These are phyloP conservation scores for Isurus oxyrinchus DNA, from an alignment of 2,113 vertebrate species.

Conservation along the genomic window DNA sequence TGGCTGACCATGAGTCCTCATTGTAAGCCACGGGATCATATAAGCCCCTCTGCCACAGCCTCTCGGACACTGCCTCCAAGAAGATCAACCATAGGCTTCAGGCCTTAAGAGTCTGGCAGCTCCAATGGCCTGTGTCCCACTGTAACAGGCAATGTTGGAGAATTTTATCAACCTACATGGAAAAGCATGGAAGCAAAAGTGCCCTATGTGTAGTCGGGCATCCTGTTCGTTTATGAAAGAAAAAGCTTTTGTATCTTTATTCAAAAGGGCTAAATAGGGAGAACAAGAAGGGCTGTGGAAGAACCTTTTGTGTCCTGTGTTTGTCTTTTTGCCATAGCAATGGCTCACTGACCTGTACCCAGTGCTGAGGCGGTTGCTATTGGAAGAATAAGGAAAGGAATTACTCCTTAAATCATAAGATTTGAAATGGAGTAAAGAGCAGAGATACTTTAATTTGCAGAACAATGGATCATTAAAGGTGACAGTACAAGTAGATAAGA, in stretches of 20 bases:
- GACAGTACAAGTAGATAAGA: not conserved
- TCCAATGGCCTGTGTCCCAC: not conserved
- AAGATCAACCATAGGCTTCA: not conserved
- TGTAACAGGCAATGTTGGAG: not conserved
- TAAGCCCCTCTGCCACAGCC: not conserved
- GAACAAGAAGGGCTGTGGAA: not conserved
- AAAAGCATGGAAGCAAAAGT: not conserved
- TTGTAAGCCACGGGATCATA: not conserved
- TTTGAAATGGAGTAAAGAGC: not conserved
- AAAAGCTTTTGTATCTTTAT: not conserved
- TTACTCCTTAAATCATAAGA: not conserved
- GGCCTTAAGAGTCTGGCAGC: not conserved
- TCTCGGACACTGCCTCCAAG: not conserved
- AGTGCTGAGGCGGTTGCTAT: too few species aligned
- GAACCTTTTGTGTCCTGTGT: too few species aligned
- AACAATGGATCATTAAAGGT: not conserved
- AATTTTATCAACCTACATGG: not conserved
- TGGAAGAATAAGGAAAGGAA: not conserved
- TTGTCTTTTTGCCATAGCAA: too few species aligned
- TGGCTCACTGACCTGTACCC: too few species aligned
- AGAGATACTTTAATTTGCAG: not conserved
- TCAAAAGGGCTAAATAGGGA: not conserved
- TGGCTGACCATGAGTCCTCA: not conserved
- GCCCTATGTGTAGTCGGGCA: not conserved
- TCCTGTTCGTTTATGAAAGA: not conserved